Evolutionary conservation across 2,113 vertebrate species (phyloP).

Genomic region (Verasper variegatus): DNA sequence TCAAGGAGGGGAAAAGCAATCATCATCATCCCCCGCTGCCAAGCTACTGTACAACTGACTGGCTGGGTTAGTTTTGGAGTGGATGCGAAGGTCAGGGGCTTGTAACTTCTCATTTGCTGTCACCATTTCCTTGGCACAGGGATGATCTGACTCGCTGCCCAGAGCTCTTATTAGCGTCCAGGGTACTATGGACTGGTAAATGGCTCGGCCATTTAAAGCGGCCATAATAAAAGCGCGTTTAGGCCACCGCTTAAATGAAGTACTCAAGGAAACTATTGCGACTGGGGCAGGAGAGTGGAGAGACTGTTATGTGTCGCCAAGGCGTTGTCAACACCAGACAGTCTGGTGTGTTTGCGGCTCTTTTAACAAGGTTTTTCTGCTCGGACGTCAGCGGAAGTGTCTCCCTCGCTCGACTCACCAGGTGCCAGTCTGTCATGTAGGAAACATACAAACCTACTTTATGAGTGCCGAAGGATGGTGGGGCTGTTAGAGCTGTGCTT

Average conservation of each 20-base stretch:
- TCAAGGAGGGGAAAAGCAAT: slow-evolving; percentile 49
- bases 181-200: slow-evolving; percentile 58
- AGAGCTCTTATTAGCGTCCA: slow-evolving; percentile 49
- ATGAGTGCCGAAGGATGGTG: slow-evolving; percentile 33
- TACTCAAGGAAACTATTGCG: slow-evolving; percentile 51
- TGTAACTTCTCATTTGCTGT: slow-evolving; percentile 53
- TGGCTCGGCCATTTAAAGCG: slow-evolving; percentile 53
- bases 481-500: slow-evolving; percentile 17
- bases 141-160: slow-evolving; percentile 53
- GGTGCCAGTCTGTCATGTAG: slow-evolving; percentile 59
- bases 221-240: slow-evolving; percentile 67
- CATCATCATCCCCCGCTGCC: slow-evolving; percentile 38
- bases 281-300: slow-evolving; percentile 48
- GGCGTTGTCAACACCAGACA: slow-evolving; percentile 73
- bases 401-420: slow-evolving; percentile 52
- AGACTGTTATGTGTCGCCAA: slow-evolving; percentile 56
- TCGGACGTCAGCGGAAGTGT: slow-evolving; percentile 60
- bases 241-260: slow-evolving; percentile 61
- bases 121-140: slow-evolving; percentile 65
- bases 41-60: slow-evolving; percentile 49
- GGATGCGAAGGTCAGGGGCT: slow-evolving; percentile 60
- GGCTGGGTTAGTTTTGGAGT: slow-evolving; percentile 57
- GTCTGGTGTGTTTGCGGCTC: slow-evolving; percentile 67
- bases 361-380: slow-evolving; percentile 61
- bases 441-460: slow-evolving; percentile 53